Percentiles rank a stretch among this genome's conserved stretches.
Conservation (phyloP, 2,888 invertebrate genomes). For the Eristalis pertinax region DNA sequence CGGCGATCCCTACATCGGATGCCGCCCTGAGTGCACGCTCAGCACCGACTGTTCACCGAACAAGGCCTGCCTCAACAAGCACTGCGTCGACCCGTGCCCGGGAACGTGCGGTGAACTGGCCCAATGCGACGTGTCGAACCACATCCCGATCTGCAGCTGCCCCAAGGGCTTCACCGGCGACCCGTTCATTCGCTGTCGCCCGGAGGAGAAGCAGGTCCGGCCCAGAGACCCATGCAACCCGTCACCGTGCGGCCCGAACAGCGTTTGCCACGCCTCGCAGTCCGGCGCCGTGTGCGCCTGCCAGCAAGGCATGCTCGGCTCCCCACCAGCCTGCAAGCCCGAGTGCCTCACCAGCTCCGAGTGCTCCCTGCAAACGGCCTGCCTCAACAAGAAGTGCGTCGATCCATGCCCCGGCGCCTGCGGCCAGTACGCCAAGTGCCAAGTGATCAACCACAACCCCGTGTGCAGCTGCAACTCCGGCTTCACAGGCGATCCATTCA, state of each 20-base stretch:
- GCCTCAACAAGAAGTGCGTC: conserved; percentile 88
- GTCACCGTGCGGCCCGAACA: conserved; percentile 89
- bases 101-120: conserved; percentile 89
- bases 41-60: conserved; percentile 88
- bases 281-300: conserved; percentile 88
- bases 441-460: conserved; percentile 91
- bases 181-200: conserved; percentile 86
- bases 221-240: conserved; percentile 85
- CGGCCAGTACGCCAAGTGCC: conserved; percentile 89
- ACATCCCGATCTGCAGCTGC: conserved; percentile 88
- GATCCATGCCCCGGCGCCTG: conserved; percentile 91
- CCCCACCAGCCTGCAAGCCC: conserved; percentile 88
- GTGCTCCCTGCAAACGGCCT: conserved; percentile 88
- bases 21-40: conserved; percentile 88
- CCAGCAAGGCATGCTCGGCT: conserved; percentile 87
- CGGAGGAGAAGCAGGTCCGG: conserved; percentile 74
- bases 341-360: conserved; percentile 91
- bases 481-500: conserved; percentile 89
- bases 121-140: conserved; percentile 87
- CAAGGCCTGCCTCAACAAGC: conserved; percentile 87
- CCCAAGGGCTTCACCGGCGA: conserved; percentile 86
- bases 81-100: conserved; percentile 88
- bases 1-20: conserved; percentile 85
- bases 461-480: conserved; percentile 88
- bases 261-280: conserved; percentile 85